Evolutionary conservation across 2,888 invertebrate species (phyloP).

Genomic region (Tuta absoluta): DNA sequence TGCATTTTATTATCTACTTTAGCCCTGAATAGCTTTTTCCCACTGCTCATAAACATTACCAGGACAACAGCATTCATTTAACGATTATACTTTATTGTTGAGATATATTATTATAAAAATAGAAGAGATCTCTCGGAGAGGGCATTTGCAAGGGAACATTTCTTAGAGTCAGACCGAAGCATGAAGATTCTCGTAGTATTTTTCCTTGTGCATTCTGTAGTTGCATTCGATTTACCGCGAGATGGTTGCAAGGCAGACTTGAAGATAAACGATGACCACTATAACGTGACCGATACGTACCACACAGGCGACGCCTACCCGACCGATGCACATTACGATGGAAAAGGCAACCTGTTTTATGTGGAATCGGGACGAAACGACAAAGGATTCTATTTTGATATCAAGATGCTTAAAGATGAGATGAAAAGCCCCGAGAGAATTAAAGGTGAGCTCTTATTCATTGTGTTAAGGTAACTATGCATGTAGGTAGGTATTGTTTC

Average conservation of each 20-base stretch:
- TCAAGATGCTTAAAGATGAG: slow-evolving; percentile 53
- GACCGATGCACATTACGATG: slow-evolving; percentile 64
- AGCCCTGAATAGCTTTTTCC: neutral
- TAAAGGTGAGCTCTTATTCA: too few species aligned
- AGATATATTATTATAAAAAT: neutral
- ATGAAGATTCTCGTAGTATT: slow-evolving; percentile 46
- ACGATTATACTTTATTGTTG: neutral
- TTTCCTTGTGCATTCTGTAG: slow-evolving; percentile 38
- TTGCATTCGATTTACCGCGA: slow-evolving; percentile 60
- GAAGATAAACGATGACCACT: slow-evolving; percentile 57
- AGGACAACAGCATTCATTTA: slow-evolving; percentile 17
- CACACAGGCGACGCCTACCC: slow-evolving; percentile 55
- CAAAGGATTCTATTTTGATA: slow-evolving; percentile 57
- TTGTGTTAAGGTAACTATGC: too few species aligned
- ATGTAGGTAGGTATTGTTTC: too few species aligned
- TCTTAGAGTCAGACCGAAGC: slow-evolving; percentile 10
- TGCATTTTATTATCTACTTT: neutral
- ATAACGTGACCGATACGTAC: slow-evolving; percentile 53
- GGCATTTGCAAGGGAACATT: slow-evolving; percentile 11
- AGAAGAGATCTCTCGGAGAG: neutral
- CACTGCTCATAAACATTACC: slow-evolving; percentile 1
- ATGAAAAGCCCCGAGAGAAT: slow-evolving; percentile 49
- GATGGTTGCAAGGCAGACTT: slow-evolving; percentile 52
- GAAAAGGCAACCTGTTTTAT: slow-evolving; percentile 63
- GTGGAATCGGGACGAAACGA: slow-evolving; percentile 53